phyloP scores from a whole-genome alignment of 2,797 vertebrate species.

The Enteromius paludinosus region DNA sequence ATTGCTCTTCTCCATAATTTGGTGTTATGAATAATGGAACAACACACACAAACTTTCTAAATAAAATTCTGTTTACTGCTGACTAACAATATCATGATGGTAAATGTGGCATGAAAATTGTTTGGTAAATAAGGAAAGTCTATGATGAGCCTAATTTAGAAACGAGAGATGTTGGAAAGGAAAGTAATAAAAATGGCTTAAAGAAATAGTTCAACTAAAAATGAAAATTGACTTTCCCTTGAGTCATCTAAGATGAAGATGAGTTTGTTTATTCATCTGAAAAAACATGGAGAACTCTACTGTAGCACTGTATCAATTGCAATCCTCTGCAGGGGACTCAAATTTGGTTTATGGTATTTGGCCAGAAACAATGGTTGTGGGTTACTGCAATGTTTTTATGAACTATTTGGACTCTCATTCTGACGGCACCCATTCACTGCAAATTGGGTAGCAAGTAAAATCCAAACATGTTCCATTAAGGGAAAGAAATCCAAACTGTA shows the following conservation, averaged over 20 bases:
- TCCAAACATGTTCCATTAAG: background rate
- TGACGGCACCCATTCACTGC: background rate
- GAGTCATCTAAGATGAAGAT: background rate
- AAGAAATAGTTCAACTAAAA: background rate
- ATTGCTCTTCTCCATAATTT: background rate
- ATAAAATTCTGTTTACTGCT: background rate
- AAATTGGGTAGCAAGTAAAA: background rate
- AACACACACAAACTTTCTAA: background rate
- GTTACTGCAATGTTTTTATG: background rate
- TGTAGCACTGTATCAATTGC: background rate
- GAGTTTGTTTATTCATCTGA: background rate
- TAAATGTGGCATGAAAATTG: slow-evolving; percentile 4
- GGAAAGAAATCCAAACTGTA: background rate
- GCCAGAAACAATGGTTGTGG: background rate
- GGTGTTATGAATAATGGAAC: background rate
- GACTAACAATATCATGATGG: background rate
- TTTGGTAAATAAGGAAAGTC: background rate
- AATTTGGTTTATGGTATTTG: background rate
- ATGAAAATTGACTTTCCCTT: background rate
- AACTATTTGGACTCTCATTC: background rate
- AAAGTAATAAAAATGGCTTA: background rate
- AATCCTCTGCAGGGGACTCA: background rate
- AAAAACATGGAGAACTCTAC: background rate
- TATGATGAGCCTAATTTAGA: background rate
- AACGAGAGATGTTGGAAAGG: background rate